A percentile compares a stretch with the other conserved stretches of the same genome.
Conservation (phyloP, 2,888 invertebrate genomes). For the Nephrotoma appendiculata region DNA sequence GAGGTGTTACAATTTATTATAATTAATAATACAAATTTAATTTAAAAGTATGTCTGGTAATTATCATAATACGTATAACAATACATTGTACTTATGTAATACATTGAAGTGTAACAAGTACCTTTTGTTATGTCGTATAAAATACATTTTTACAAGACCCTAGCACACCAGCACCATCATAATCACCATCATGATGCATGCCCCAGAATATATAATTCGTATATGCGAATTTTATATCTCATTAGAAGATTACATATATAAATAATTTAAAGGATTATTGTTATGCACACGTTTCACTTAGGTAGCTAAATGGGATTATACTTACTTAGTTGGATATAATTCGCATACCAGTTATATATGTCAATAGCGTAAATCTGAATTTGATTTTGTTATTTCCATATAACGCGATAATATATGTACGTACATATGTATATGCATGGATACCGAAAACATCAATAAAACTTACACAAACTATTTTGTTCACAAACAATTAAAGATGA, state of each 20-base stretch:
- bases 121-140: not conserved
- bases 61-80: not conserved
- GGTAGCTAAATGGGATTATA: not conserved
- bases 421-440: too few species aligned
- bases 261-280: not conserved
- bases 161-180: not conserved
- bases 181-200: not conserved
- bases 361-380: not conserved
- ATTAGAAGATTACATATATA: not conserved
- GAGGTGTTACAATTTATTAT: slow-evolving; percentile 1
- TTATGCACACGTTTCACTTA: not conserved
- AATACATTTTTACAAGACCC: not conserved
- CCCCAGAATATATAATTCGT: not conserved
- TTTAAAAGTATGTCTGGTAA: not conserved
- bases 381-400: not conserved
- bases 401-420: not conserved
- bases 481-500: not conserved
- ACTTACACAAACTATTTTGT: not conserved
- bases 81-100: not conserved
- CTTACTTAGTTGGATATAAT: not conserved
- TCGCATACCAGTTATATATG: not conserved
- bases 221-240: not conserved
- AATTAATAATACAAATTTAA: not conserved
- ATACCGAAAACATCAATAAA: not conserved
- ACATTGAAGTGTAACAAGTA: not conserved